Base-by-base conservation (phyloP, 2,888 invertebrate genomes). In the Alloplasta piceator region DNA sequence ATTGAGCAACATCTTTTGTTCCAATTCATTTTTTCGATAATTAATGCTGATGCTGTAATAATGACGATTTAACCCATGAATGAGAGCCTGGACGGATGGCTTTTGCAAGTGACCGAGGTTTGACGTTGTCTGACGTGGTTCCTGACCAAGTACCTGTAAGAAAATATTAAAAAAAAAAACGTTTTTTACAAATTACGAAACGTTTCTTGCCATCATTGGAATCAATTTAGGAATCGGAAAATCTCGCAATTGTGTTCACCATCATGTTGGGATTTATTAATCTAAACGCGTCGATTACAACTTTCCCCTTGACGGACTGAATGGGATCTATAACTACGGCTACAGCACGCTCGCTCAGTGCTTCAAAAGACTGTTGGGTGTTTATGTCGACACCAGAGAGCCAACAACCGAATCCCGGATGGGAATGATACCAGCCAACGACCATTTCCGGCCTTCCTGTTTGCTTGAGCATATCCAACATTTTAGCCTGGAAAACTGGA, bases 321-420 rank as follows among this genome's bases (percentile, higher is more conserved):
- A 99, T 99, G 9, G 99, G 99, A 93, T 99, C 99, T 39, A 99
- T 99, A 1, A 99, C 99, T 55, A 99, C 99, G 82, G 99, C 99
- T 0, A 99, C 99, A 38, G 99, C 99, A 89, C 99, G 94, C 91
- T 99, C 99, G 39, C 98, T 98, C 5, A 99, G 94, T 0, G 99
- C 99, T 93, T 99, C 99, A 92, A 99, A 99, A 76, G 98, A 99
- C 92, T 99, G 99, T 92, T 99, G 99, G 4, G 99, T 99, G 92
- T 99, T 99, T 87, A 99, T 99, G 92, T 99, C 99, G 9, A 99
- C 99, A 56, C 98, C 99, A 9, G 99, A 99, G 82, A 99, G 93
- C 99, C 99, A 99, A 92, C 99, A 99, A 55, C 99, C 99, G 93
- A 99, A 99, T 46, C 99, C 99, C 87, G 99, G 99, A 95, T 99